Evolutionary conservation across 2,113 vertebrate genomes (phyloP), one percentile per base, ranked within the genome.

Genomic region (Camelus dromedarius): DNA sequence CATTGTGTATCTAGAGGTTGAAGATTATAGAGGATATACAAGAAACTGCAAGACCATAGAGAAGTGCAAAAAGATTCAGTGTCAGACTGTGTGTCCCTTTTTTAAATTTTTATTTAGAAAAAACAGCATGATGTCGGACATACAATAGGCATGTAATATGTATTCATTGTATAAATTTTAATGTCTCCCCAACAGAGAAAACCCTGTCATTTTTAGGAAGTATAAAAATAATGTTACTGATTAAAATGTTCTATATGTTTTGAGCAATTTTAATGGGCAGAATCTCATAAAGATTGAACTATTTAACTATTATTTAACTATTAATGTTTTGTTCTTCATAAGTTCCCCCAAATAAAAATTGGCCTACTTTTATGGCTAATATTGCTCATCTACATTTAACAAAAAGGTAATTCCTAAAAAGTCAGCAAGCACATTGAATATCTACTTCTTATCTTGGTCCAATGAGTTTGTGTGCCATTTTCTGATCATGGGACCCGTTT

Each of bases 391-490:
- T 96, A 95, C 83, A 19, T 82, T 73, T 81, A 77, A 18, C 26
- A 96, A 94, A 94, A 91, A 67, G 35, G 18, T 18, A 84, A 90
- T 69, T 87, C 86, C n/a, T 83, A 91, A 93, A 87, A 86, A 7
- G 38, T 91, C 77, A 62, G 22, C 15, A 56, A 90, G 32, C 8
- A 58, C 10, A 46, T 58, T 76, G n/a, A 69, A 18, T 66, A 32
- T n/a, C n/a, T 93, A 32, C 4, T 91, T 93, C n/a, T 32, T 58
- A 54, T 70, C 24, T 89, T 87, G 69, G 1, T 85, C 10, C 2
- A 42, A 0, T 64, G 76, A 86, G 10, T 86, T 82, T 96, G 5
- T 42, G 15, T 50, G 5, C 9, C 30, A 67, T 84, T 88, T 93
- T 87, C 54, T 42, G 16, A 7, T 50, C n/a, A 5, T 60, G 26